Percentiles rank a stretch among this genome's conserved stretches.
Evolutionary conservation across 2,888 invertebrate genomes (phyloP).

Genomic region (Eupithecia inturbata): DNA sequence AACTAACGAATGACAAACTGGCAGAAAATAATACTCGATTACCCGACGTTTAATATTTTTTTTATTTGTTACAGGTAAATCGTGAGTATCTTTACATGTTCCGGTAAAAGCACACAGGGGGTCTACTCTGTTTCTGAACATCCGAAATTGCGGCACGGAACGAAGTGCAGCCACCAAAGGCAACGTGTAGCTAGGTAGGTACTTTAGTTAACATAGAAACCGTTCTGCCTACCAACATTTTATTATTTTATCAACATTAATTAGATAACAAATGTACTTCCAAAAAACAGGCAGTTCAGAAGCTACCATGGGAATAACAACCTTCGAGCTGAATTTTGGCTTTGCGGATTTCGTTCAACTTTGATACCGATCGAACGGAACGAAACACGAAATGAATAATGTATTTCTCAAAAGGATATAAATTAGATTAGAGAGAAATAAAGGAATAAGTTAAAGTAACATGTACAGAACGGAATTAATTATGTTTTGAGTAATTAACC

Average conservation of each 20-base stretch:
- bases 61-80: conserved; percentile 26
- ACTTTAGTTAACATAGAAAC: background rate
- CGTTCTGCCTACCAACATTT: background rate
- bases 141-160: background rate
- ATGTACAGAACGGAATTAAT: no score
- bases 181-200: background rate
- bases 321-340: no score
- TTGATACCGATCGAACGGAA: no score
- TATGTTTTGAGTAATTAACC: no score
- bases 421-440: no score
- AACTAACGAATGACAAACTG: no score
- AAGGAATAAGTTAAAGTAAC: no score
- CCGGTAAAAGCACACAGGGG: background rate
- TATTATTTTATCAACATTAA: background rate
- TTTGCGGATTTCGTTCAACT: no score
- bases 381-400: background rate
- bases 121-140: background rate
- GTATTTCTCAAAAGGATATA: no score
- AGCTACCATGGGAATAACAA: no score
- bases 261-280: background rate
- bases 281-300: no score
- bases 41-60: background rate
- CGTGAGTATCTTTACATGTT: conserved; percentile 19
- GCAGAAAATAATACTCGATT: background rate
- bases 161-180: background rate